These are phyloP conservation scores for Antrozous pallidus DNA, from an alignment of 2,797 vertebrate species.

Conservation along the genomic window DNA sequence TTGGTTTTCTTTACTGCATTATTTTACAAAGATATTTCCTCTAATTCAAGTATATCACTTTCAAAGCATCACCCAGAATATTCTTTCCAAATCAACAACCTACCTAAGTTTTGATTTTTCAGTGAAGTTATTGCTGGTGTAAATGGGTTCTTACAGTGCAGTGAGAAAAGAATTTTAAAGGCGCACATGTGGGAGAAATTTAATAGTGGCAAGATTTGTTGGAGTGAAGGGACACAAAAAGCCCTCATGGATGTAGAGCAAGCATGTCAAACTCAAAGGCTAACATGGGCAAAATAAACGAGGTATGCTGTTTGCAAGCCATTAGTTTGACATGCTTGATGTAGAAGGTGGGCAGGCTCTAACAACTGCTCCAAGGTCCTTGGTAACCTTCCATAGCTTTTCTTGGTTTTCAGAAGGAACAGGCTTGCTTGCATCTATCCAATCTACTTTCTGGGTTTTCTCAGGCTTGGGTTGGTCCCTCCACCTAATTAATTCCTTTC, in stretches of 20 bases:
- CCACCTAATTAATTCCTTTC: not conserved
- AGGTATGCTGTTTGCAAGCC: no score
- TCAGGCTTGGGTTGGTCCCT: not conserved
- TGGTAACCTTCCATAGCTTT: not conserved
- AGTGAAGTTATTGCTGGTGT: not conserved
- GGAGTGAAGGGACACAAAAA: not conserved
- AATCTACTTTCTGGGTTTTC: not conserved
- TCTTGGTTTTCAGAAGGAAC: not conserved
- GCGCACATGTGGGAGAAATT: not conserved
- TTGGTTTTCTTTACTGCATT: not conserved
- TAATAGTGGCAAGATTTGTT: not conserved
- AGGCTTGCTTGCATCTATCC: not conserved
- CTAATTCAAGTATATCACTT: not conserved
- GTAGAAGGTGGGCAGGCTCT: not conserved
- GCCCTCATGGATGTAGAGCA: not conserved
- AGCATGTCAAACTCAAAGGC: no score
- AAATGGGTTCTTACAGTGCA: not conserved
- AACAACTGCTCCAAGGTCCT: not conserved
- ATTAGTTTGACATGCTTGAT: no score
- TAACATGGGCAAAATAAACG: no score
- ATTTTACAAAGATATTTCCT: not conserved
- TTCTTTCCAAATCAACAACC: not conserved
- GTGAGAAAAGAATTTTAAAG: not conserved
- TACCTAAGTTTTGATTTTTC: not conserved
- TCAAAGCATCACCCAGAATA: constrained; percentile 9